Evolutionary conservation across 1,140 invertebrate genomes (phyloP), one percentile per base, ranked within the genome.

Genomic region (Orius insidiosus): DNA sequence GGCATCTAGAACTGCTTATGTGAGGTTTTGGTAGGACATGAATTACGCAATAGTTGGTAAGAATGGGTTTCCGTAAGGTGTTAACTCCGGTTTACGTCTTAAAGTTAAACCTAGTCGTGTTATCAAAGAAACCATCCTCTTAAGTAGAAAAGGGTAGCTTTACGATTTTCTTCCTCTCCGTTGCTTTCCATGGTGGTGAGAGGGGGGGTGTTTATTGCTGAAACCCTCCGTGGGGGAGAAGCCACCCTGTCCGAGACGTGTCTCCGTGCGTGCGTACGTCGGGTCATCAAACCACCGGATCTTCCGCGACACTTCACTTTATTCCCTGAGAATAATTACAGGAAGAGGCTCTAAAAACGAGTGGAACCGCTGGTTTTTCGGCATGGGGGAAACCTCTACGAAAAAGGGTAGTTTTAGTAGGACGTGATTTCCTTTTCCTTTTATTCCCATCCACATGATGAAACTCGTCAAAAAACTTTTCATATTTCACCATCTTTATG

Each of bases 231-330:
- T n/a, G n/a, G n/a, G n/a, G n/a, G n/a, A n/a, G n/a, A n/a, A n/a
- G 14, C 14, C 35, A 36, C 35, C 9, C 5, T 3, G 18, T 30
- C 41, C n/a, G 41, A 9, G 24, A 10, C 41, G 24, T n/a, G 10
- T 24, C 24, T 24, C 24, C 41, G 31, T 30, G 14, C 24, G 41
- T 43, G 41, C 41, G 18, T 24, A n/a, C 16, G 18, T 31, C 41
- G n/a, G 41, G 24, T 30, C 41, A 43, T 43, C 41, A 43, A 43
- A 43, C 41, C 24, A 11, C 41, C n/a, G 24, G n/a, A 18, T 30
- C 41, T 43, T 36, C 41, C 16, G 16, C n/a, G n/a, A 31, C 41
- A 32, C 41, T 43, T 43, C 41, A 43, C 41, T 43, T 43, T 43
- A 43, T n/a, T 43, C 19, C 31, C 41, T n/a, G n/a, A 31, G 41